phyloP scores from a whole-genome alignment of 2,113 vertebrate species.

The Edolisoma coerulescens region DNA sequence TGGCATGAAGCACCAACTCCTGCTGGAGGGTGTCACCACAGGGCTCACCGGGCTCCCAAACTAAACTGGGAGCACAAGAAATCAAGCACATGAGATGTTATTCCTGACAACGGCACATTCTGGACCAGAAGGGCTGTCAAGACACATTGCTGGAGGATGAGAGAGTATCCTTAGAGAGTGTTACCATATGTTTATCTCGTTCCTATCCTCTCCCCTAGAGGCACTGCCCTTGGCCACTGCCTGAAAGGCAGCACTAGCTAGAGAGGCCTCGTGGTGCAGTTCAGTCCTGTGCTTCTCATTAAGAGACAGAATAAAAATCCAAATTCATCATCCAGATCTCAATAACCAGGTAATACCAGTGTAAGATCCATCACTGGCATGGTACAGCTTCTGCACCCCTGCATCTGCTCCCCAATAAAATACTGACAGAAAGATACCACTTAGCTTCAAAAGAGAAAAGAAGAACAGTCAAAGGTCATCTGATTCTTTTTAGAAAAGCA shows the following conservation, averaged over 20 bases:
- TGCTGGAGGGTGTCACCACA: not conserved
- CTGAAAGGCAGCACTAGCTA: not conserved
- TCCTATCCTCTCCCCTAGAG: not conserved
- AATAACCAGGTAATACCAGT: not conserved
- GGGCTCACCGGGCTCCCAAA: not conserved
- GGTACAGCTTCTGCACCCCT: not conserved
- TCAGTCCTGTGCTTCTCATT: not conserved
- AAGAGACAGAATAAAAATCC: not conserved
- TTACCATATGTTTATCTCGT: not conserved
- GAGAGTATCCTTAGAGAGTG: not conserved
- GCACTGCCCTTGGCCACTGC: not conserved
- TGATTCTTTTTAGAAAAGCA: not conserved
- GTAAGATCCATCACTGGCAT: not conserved
- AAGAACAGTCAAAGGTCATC: not conserved
- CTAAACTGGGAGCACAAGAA: not conserved
- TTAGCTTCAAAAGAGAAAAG: not conserved
- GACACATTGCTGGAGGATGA: not conserved
- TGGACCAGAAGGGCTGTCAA: conserved; percentile 3
- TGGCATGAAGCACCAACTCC: not conserved
- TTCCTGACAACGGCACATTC: not conserved
- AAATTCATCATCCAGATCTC: not conserved
- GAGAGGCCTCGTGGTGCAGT: not conserved
- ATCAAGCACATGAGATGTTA: not conserved
- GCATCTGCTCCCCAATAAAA: not conserved
- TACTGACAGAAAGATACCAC: not conserved